Percentiles rank a stretch among this genome's conserved stretches.
Evolutionary conservation across 2,113 vertebrate genomes (phyloP).

Genomic region (Hipposideros armiger): DNA sequence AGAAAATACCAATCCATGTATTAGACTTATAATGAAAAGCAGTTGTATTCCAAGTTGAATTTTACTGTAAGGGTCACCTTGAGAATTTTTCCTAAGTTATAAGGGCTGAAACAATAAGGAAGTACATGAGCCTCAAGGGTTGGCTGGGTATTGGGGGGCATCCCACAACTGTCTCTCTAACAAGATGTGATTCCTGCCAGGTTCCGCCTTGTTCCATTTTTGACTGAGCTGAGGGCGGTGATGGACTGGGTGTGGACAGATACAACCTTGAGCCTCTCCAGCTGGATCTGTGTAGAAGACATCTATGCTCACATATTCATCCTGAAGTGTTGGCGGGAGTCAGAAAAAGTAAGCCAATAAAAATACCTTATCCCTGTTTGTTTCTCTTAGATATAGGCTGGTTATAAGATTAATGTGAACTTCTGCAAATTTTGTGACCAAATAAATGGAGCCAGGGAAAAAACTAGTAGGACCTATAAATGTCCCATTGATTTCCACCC

Average conservation of each 20-base stretch:
- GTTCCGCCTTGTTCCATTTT: conserved; percentile 97
- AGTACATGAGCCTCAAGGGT: background rate
- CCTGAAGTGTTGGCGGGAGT: conserved; percentile 99
- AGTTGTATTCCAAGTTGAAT: background rate
- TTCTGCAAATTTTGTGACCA: background rate
- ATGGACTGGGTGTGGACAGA: conserved; percentile 99
- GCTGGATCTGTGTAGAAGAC: conserved; percentile 99
- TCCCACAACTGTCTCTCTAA: conserved; percentile 18
- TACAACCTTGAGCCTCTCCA: conserved; percentile 98
- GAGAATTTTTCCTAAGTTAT: background rate
- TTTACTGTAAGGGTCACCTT: background rate
- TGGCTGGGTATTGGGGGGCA: rapidly evolving
- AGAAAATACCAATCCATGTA: background rate
- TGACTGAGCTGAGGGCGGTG: conserved; percentile 97
- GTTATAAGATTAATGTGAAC: background rate
- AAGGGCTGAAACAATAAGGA: background rate
- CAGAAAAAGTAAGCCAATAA: conserved; percentile 92
- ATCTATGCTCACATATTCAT: conserved; percentile 99
- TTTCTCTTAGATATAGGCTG: background rate
- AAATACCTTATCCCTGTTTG: background rate
- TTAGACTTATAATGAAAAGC: background rate
- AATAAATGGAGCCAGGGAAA: background rate
- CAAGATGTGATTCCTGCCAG: conserved; percentile 84
- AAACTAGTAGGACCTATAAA: conserved; percentile 17
- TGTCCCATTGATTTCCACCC: background rate